Percentiles rank a stretch among this genome's conserved stretches.
These are phyloP conservation scores for Bos taurus DNA, from an alignment of 2,113 vertebrate species.

Conservation along the genomic window ARS-UCD2.0 NC_037338.1:27189001-27189500, in stretches of 20 bases:
- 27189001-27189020: neutral
- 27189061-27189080: neutral
- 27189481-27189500: neutral
- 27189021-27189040: too few species aligned
- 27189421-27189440: neutral
- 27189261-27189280: conserved; percentile 42
- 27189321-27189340: neutral
- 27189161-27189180: conserved; percentile 17
- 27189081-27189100: conserved; percentile 37
- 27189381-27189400: neutral
- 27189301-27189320: neutral
- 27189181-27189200: conserved; percentile 37
- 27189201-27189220: conserved; percentile 57
- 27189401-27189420: neutral
- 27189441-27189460: neutral
- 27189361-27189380: neutral
- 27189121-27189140: conserved; percentile 53
- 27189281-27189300: neutral
- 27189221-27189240: conserved; percentile 47
- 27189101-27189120: conserved; percentile 18
- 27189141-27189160: conserved; percentile 42
- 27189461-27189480: neutral
- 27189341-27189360: neutral
- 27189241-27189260: conserved; percentile 53
- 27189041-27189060: neutral